phyloP scores from a whole-genome alignment of 2,888 invertebrate genomes.

The Odontomyia ornata region DNA sequence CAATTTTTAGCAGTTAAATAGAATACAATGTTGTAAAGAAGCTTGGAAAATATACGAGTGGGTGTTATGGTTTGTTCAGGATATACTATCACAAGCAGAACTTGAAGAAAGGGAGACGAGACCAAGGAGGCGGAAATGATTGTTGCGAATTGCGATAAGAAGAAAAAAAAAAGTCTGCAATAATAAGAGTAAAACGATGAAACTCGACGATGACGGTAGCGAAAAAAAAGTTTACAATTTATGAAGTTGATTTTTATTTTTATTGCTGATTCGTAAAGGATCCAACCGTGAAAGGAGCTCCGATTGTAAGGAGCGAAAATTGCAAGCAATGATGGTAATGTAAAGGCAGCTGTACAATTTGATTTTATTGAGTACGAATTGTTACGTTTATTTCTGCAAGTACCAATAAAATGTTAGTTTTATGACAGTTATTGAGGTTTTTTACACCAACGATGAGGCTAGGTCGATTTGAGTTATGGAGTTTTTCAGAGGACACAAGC shows the following conservation, averaged over 20 bases:
- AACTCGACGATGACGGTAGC: not conserved
- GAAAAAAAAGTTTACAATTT: not conserved
- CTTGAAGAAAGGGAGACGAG: no score
- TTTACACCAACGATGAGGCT: no score
- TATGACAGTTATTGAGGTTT: no score
- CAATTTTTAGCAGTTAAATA: not conserved
- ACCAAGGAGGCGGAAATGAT: no score
- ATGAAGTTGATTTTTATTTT: constrained; percentile 7
- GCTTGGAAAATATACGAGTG: not conserved
- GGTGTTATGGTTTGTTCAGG: no score
- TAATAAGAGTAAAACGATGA: not conserved
- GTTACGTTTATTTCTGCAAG: not conserved
- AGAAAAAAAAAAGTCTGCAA: not conserved
- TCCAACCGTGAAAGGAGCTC: no score
- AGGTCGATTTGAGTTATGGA: no score
- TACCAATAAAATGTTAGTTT: no score
- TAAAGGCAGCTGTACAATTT: not conserved
- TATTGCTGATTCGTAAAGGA: constrained; percentile 1
- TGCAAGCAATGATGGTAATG: not conserved
- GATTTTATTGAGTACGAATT: not conserved
- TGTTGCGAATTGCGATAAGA: not conserved
- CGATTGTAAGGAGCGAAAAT: not conserved
- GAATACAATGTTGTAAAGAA: not conserved
- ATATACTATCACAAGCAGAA: no score
- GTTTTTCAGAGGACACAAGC: no score